A percentile compares a stretch with the other conserved stretches of the same genome.
These are phyloP conservation scores for Amphipyra berbera DNA, from an alignment of 2,888 invertebrate species.

Conservation along the genomic window DNA sequence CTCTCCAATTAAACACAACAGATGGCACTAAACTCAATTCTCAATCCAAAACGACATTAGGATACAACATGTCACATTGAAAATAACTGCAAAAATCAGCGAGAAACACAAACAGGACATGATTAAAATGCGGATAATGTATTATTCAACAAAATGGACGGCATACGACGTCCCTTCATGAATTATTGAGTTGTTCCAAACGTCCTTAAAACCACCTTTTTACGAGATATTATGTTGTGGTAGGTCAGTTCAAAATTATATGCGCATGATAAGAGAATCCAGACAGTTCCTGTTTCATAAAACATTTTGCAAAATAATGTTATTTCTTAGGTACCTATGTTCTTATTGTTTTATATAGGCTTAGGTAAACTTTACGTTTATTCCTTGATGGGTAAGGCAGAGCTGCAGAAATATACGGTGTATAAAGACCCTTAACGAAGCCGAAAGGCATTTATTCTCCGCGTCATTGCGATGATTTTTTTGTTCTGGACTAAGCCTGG, in stretches of 20 bases:
- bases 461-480: too few species aligned
- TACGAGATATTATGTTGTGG: constrained; percentile 20
- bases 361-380: background rate
- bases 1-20: rapidly evolving
- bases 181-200: constrained; percentile 43
- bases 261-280: constrained; percentile 38
- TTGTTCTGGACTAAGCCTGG: too few species aligned
- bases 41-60: background rate
- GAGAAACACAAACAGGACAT: constrained; percentile 44
- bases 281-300: constrained; percentile 45
- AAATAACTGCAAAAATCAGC: constrained; percentile 19
- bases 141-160: constrained; percentile 48
- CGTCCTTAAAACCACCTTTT: constrained; percentile 34
- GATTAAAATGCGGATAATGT: constrained; percentile 43
- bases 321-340: constrained; percentile 3
- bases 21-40: constrained; percentile 23
- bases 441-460: too few species aligned
- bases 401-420: too few species aligned
- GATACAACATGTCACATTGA: background rate
- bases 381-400: too few species aligned
- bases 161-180: constrained; percentile 32
- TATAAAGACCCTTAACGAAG: too few species aligned
- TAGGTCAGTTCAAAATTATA: constrained; percentile 51
- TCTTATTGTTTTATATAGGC: background rate
- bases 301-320: constrained; percentile 36